phyloP scores from a whole-genome alignment of 2,113 vertebrate species.

The Hippocampus mohnikei region DNA sequence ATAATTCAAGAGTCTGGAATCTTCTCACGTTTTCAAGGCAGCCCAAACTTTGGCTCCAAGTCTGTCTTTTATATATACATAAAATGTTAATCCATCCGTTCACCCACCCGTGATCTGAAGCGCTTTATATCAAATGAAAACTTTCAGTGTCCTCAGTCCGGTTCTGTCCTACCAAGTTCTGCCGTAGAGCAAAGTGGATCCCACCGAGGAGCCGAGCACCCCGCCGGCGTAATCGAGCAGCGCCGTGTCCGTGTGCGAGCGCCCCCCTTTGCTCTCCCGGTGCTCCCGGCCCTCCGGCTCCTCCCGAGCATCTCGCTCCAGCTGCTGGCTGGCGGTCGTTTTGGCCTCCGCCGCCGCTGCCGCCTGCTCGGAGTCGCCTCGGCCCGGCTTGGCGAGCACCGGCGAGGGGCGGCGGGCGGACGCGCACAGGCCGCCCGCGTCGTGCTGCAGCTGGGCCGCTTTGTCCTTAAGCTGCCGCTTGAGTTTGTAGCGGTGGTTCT shows the following conservation, averaged over 20 bases:
- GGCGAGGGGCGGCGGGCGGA: constrained; percentile 74
- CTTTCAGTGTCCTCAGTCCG: not conserved
- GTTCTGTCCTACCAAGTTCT: constrained; percentile 83
- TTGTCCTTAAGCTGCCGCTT: constrained; percentile 92
- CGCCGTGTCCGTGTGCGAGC: constrained; percentile 80
- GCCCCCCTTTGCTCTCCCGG: constrained; percentile 60
- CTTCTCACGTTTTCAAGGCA: not conserved
- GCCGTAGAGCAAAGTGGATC: constrained; percentile 85
- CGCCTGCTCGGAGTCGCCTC: constrained; percentile 24
- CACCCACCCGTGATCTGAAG: not conserved
- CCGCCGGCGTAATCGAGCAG: constrained; percentile 81
- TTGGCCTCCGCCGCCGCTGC: constrained; percentile 33
- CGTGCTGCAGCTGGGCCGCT: constrained; percentile 73
- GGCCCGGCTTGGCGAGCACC: constrained; percentile 73
- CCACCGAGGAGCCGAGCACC: constrained; percentile 81
- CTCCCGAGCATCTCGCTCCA: constrained; percentile 63
- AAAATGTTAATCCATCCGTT: not conserved
- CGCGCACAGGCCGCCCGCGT: constrained; percentile 61
- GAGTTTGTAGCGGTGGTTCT: constrained; percentile 97
- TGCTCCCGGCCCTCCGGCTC: constrained; percentile 60
- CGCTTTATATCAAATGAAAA: not conserved
- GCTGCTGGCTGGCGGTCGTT: constrained; percentile 25
- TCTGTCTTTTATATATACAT: not conserved
- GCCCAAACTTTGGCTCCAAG: not conserved
- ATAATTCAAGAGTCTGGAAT: not conserved